Evolutionary conservation across 2,888 invertebrate genomes (phyloP).

Genomic region (Xiphydria camelus): DNA sequence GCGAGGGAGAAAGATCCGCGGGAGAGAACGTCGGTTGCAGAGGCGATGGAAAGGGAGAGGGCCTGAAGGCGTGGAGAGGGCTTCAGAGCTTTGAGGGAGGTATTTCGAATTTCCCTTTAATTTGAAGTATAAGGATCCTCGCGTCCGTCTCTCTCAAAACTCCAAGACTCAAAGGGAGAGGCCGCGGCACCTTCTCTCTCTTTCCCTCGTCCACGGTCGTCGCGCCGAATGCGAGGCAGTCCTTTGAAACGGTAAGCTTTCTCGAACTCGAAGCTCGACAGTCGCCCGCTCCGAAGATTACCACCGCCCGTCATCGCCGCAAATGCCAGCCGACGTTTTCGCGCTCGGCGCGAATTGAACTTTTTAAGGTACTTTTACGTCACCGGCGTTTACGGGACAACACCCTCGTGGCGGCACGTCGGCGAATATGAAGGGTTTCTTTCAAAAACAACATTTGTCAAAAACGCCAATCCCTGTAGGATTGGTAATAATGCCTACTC

Average conservation of each 20-base stretch:
- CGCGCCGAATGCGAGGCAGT: background rate
- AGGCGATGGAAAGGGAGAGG: background rate
- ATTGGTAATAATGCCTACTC: too few relatives aligned
- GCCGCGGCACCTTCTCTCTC: background rate
- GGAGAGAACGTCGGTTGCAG: too few relatives aligned
- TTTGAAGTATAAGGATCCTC: constrained; percentile 48
- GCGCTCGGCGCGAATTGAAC: too few relatives aligned
- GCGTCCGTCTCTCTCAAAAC: constrained; percentile 23
- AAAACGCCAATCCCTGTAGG: too few relatives aligned
- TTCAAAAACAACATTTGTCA: too few relatives aligned
- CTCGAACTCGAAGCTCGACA: constrained; percentile 2
- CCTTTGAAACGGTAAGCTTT: constrained; percentile 14
- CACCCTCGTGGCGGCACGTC: too few relatives aligned
- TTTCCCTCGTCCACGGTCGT: constrained; percentile 5
- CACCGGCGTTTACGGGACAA: too few relatives aligned
- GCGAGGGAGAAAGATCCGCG: background rate
- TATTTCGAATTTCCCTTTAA: constrained; percentile 50
- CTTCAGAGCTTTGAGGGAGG: constrained; percentile 37
- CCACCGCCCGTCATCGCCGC: too few relatives aligned
- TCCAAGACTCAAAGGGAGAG: constrained; percentile 36
- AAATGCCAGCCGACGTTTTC: too few relatives aligned
- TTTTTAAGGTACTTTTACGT: too few relatives aligned
- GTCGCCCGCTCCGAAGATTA: constrained; percentile 8
- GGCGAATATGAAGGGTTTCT: too few relatives aligned
- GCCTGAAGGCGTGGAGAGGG: constrained; percentile 21